Percentiles rank a stretch among this genome's conserved stretches.
These are phyloP conservation scores for Phalera bucephala DNA, from an alignment of 2,888 invertebrate genomes.

Conservation along the genomic window DNA sequence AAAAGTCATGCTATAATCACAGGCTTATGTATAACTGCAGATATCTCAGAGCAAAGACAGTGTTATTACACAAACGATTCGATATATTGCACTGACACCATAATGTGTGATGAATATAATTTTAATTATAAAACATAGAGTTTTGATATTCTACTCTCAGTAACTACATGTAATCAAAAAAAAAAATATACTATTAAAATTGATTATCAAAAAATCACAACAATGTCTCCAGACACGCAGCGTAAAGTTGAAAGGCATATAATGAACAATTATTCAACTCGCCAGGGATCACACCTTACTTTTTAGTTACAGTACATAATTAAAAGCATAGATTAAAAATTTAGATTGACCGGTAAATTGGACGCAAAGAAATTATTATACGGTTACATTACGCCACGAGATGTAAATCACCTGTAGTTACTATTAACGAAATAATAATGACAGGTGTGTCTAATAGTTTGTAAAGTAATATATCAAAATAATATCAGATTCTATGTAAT, in stretches of 20 bases:
- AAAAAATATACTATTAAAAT: too few species aligned
- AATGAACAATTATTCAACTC: constrained; percentile 15
- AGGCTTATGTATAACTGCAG: too few species aligned
- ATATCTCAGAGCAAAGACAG: too few species aligned
- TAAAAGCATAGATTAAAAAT: constrained; percentile 47
- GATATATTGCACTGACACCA: too few species aligned
- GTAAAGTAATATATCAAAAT: constrained; percentile 11
- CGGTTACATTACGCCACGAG: constrained; percentile 44
- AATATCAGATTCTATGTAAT: neutral
- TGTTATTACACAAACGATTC: too few species aligned
- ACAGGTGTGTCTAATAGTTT: constrained; percentile 33
- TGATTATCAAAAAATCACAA: too few species aligned
- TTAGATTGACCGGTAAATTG: constrained; percentile 44
- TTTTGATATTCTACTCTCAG: too few species aligned
- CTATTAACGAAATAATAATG: constrained; percentile 28
- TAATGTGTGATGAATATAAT: too few species aligned
- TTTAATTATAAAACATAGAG: too few species aligned
- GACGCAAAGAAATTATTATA: constrained; percentile 40
- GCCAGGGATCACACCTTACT: constrained; percentile 33
- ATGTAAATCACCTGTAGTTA: constrained; percentile 44
- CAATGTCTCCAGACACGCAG: too few species aligned
- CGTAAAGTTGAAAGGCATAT: constrained; percentile 1
- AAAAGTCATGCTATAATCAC: too few species aligned
- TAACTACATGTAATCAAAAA: too few species aligned
- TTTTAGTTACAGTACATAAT: constrained; percentile 41